Conservation (phyloP, 2,888 invertebrate genomes). For the Rotaria macrura region DNA sequence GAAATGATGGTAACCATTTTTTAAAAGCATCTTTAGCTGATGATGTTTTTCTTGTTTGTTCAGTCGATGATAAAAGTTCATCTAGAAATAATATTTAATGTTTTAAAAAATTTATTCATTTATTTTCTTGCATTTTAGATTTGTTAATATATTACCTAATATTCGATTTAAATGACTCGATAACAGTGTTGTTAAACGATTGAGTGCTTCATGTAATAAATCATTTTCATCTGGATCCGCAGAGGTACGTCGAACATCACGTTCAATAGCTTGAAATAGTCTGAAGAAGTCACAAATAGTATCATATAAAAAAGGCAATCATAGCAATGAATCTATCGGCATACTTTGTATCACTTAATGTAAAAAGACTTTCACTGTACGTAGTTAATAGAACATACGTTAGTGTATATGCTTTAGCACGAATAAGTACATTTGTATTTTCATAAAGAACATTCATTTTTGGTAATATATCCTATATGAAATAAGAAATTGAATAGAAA, state of each 20-base stretch:
- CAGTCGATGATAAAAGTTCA: neutral
- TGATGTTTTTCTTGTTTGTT: conserved; percentile 16
- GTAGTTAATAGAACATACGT: conserved; percentile 40
- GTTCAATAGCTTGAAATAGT: neutral
- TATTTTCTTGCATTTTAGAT: too few species aligned
- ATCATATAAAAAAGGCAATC: neutral
- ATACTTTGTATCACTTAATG: conserved; percentile 14
- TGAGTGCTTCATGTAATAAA: neutral
- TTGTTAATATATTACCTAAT: too few species aligned
- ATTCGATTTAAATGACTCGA: neutral
- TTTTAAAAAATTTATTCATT: neutral
- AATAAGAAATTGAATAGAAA: too few species aligned
- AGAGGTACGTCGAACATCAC: conserved; percentile 6
- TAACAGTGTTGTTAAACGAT: conserved; percentile 4
- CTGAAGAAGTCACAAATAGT: neutral
- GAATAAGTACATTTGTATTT: conserved; percentile 45
- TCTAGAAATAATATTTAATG: too few species aligned
- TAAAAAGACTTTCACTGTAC: neutral
- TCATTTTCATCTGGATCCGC: conserved; percentile 9
- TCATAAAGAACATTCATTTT: conserved; percentile 37
- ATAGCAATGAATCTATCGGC: neutral
- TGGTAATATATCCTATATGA: conserved; percentile 15
- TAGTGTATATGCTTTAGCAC: conserved; percentile 48
- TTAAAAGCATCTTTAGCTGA: conserved; percentile 7
- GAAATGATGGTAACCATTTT: conserved; percentile 10